phyloP scores from a whole-genome alignment of 2,113 vertebrate species.

The Osmerus mordax region DNA sequence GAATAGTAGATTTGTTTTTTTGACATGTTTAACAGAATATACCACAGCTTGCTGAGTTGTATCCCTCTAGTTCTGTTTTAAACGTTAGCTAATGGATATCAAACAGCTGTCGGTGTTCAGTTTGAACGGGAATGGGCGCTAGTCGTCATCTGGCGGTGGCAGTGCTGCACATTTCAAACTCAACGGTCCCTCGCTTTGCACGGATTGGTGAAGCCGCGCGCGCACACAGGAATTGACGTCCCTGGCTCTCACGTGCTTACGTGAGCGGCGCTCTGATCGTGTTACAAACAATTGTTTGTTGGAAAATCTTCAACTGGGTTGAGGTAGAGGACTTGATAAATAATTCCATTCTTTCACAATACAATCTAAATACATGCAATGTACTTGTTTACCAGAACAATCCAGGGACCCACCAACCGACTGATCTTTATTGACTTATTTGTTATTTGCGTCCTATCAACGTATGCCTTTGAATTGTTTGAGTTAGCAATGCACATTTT shows the following conservation, averaged over 20 bases:
- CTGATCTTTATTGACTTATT: too few species aligned
- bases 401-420: too few species aligned
- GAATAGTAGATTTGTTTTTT: constrained; percentile 77
- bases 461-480: background rate
- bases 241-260: background rate
- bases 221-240: background rate
- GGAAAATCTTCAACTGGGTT: too few species aligned
- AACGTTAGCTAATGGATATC: too few species aligned
- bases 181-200: constrained; percentile 49
- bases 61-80: constrained; percentile 5
- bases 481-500: constrained; percentile 2
- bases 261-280: background rate
- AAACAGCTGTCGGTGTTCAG: background rate
- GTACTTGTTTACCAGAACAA: too few species aligned
- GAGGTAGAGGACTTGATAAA: too few species aligned
- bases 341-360: too few species aligned
- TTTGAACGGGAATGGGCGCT: background rate
- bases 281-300: background rate
- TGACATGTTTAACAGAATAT: constrained; percentile 55
- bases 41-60: background rate
- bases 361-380: too few species aligned
- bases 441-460: too few species aligned
- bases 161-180: constrained; percentile 54
- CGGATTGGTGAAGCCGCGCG: constrained; percentile 56
- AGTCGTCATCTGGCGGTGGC: background rate